These are phyloP conservation scores for Myodes glareolus DNA, from an alignment of 2,113 vertebrate species.

Conservation along the genomic window DNA sequence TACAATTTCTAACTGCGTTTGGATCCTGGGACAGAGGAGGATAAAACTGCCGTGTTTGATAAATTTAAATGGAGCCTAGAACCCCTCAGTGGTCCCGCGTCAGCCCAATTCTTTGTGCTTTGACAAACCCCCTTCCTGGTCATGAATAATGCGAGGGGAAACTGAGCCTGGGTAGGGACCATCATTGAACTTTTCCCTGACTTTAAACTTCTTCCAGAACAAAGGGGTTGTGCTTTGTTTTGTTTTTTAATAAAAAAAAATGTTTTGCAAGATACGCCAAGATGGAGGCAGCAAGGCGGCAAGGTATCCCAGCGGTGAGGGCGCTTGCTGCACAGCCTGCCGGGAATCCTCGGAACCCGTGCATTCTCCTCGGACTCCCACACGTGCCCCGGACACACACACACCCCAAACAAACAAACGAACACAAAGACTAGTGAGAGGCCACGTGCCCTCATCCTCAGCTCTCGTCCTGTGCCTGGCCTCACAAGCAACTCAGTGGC, in stretches of 20 bases:
- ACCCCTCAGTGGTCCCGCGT: rapidly evolving
- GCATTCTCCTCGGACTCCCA: background rate
- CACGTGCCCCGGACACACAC: too few species aligned
- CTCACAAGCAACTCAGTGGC: background rate
- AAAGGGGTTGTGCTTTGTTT: background rate
- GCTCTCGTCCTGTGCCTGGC: background rate
- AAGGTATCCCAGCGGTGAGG: too few species aligned
- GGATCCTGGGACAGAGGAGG: background rate
- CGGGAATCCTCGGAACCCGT: background rate
- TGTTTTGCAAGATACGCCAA: background rate
- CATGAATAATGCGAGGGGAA: background rate
- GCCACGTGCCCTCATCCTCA: background rate
- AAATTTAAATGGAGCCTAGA: background rate
- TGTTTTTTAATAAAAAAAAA: background rate
- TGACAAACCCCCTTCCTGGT: rapidly evolving
- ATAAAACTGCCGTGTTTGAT: background rate
- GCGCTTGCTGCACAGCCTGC: background rate
- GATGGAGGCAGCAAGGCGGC: background rate
- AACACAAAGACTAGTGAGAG: background rate
- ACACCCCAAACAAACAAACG: background rate
- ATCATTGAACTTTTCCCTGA: background rate
- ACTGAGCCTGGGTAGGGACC: background rate
- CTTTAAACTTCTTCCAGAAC: background rate
- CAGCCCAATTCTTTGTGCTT: background rate
- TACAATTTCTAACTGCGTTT: background rate